Evolutionary conservation across 2,113 vertebrate genomes (phyloP), one percentile per base, ranked within the genome.

Genomic region (Paramisgurnus dabryanus): DNA sequence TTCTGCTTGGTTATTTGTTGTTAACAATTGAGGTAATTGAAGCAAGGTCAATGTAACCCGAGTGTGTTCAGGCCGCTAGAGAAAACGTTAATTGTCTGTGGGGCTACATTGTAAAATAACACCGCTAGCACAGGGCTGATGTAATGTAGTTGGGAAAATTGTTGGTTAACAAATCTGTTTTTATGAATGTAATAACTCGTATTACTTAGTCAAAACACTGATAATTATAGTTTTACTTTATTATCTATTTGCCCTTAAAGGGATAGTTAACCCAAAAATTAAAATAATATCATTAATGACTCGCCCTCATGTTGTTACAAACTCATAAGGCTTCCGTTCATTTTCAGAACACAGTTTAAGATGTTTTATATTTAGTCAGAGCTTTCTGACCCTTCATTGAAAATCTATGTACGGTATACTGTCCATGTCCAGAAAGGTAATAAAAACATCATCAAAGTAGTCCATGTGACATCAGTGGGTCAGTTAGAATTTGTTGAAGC

Each of bases 1-100:
- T 78, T 87, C 77, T 87, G 85, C 85, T 79, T 84, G 72, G 88
- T 91, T 81, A 88, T 86, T 88, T 86, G 84, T 80, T 81, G 47
- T 84, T 86, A 80, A 92, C 91, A 92, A 90, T 90, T 85, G 80
- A 85, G 85, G 87, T 87, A 84, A 88, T 88, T 90, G 85, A 90
- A 89, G 76, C 87, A 82, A 77, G 83, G 55, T 78, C 71, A 40
- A 49, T 81, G 89, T 90, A 92, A 93, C 88, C 81, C 66, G 91
- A 92, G 90, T 87, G 81, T 80, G 49, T 85, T 80, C 82, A 80
- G 83, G 83, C 81, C 81, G 84, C 83, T 77, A 76, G 82, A 84
- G 84, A 81, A 13, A n/a, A 86, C 82, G 86, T 49, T 57, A 82
- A 81, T 60, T 74, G 84, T 86, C 87, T 87, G 90, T 86, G 55